These are phyloP conservation scores for Hyperopisus bebe DNA, from an alignment of 2,113 vertebrate species.

Conservation along the genomic window DNA sequence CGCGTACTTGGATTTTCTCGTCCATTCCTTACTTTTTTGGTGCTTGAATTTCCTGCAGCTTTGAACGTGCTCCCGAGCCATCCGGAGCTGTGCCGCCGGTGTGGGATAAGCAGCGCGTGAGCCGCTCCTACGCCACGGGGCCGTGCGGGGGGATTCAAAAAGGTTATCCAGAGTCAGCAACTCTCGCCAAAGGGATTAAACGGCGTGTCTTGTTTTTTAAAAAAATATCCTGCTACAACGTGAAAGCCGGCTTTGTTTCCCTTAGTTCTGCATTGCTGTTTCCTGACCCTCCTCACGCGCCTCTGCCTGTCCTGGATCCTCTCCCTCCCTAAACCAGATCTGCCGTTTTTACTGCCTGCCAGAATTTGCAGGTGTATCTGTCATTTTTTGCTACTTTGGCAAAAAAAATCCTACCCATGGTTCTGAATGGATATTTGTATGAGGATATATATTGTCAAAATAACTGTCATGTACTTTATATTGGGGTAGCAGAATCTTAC, in stretches of 20 bases:
- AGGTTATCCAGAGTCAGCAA: slow-evolving; percentile 67
- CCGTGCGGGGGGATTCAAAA: slow-evolving; percentile 51
- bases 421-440: neutral
- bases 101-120: slow-evolving; percentile 34
- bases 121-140: slow-evolving; percentile 33
- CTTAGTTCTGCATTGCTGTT: slow-evolving; percentile 23
- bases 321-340: neutral
- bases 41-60: neutral
- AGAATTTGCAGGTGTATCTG: neutral
- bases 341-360: neutral
- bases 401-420: neutral
- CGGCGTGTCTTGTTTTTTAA: slow-evolving; percentile 53
- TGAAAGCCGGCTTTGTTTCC: slow-evolving; percentile 31
- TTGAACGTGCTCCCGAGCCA: neutral
- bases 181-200: slow-evolving; percentile 66
- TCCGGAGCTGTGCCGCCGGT: slow-evolving; percentile 25
- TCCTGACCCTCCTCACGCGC: neutral
- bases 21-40: neutral
- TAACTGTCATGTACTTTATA: neutral
- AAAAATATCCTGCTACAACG: slow-evolving; percentile 52
- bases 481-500: no score
- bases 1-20: slow-evolving; percentile 1
- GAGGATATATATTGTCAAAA: neutral
- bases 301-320: neutral
- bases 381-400: neutral